Percentiles rank a stretch among this genome's conserved stretches.
phyloP scores from a whole-genome alignment of 2,888 invertebrate species.

The Theodoxus fluviatilis region DNA sequence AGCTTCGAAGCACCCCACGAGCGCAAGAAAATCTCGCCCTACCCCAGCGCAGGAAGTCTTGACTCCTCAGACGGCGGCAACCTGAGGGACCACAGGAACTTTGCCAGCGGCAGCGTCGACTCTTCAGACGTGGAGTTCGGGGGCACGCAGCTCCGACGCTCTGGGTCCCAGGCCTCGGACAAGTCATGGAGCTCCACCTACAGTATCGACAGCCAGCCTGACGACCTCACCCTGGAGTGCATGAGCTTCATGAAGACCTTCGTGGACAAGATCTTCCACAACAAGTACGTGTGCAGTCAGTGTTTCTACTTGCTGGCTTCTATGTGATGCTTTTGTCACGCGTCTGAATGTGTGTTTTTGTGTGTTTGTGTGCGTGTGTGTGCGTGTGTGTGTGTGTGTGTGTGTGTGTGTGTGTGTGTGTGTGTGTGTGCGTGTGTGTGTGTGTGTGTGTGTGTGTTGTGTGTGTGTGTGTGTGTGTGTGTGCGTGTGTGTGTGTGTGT shows the following conservation, averaged over 20 bases:
- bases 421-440: neutral
- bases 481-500: neutral
- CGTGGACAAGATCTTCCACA: constrained; percentile 73
- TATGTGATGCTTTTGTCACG: neutral
- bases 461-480: constrained; percentile 11
- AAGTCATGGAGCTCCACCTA: constrained; percentile 57
- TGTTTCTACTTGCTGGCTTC: neutral
- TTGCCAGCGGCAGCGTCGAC: constrained; percentile 44
- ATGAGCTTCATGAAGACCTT: constrained; percentile 74
- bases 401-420: neutral
- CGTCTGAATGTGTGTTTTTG: neutral
- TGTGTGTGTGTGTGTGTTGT: neutral
- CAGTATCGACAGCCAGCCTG: constrained; percentile 63
- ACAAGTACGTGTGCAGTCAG: constrained; percentile 55
- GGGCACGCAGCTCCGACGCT: constrained; percentile 41
- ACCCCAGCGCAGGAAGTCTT: constrained; percentile 44
- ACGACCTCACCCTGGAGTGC: constrained; percentile 71
- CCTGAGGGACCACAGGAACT: constrained; percentile 4
- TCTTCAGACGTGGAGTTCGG: constrained; percentile 57
- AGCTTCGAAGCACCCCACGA: constrained; percentile 44
- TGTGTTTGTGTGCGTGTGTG: neutral
- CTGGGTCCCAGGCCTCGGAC: constrained; percentile 52
- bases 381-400: constrained; percentile 9
- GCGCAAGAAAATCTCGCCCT: constrained; percentile 31
- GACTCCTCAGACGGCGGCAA: constrained; percentile 39